Percentiles rank a stretch among this genome's conserved stretches.
These are phyloP conservation scores for Marmota monax DNA, from an alignment of 2,113 vertebrate species.

Conservation along the genomic window DNA sequence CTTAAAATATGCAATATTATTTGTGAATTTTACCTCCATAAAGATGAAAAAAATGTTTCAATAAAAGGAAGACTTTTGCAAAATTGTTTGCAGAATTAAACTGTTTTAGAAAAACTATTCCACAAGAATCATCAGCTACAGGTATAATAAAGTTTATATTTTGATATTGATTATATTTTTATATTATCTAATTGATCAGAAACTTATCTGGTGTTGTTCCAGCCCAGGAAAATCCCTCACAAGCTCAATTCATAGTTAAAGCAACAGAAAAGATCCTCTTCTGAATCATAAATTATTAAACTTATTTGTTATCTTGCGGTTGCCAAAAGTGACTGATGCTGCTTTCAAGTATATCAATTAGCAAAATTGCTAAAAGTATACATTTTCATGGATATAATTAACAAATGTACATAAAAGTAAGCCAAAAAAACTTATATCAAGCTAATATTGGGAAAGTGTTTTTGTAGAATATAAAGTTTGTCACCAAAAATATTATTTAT, in stretches of 20 bases:
- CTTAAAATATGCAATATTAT: no score
- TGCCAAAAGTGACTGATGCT: background rate
- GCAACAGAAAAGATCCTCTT: background rate
- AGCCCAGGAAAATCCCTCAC: background rate
- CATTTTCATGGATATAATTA: background rate
- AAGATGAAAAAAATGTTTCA: background rate
- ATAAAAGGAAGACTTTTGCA: background rate
- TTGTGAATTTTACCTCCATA: background rate
- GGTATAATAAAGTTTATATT: background rate
- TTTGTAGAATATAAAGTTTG: background rate
- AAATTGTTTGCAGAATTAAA: background rate
- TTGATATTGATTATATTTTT: background rate
- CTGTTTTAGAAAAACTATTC: background rate
- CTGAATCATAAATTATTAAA: background rate
- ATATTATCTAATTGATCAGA: background rate
- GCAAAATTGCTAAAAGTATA: background rate
- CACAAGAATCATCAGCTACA: background rate
- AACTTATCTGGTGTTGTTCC: background rate
- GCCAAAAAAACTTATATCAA: background rate
- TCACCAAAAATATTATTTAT: background rate
- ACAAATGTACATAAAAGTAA: background rate
- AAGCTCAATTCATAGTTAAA: background rate
- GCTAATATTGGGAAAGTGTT: background rate
- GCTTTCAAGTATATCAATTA: background rate
- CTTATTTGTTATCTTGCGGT: background rate